Evolutionary conservation across 2,888 invertebrate genomes (phyloP), one percentile per base, ranked within the genome.

Genomic region (Polymixis flavicincta): DNA sequence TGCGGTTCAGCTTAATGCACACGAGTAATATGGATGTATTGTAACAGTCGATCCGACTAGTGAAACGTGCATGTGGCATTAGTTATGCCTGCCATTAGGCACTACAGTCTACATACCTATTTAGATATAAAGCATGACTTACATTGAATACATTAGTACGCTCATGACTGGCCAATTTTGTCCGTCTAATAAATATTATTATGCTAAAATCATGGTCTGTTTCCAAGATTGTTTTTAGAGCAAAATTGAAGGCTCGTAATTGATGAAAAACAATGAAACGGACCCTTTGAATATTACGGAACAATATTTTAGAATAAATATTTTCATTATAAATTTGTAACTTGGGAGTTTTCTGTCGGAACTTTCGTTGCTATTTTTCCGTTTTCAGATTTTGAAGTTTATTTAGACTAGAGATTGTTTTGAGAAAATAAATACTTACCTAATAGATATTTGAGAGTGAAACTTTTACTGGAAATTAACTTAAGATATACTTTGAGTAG

Each of bases 1-100:
- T 90, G 90, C 78, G 88, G 89, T 91, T 84, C 81, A 70, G 77
- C 65, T 80, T 89, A 88, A 89, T 89, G 85, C 85, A 80, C 87
- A 80, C 71, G 71, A 71, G 76, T 73, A 75, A 74, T 86, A 78
- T 85, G 79, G 77, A 74, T 69, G 81, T 85, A 85, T 83, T 84
- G 80, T 80, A 76, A 65, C 74, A 74, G 60, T 50, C 61, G 60
- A 78, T 84, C 57, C 28, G 63, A 80, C 45, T 82, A 77, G 79
- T 76, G 73, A 82, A 82, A 84, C 88, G 89, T 90, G 89, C 86
- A 86, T 71, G 69, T 75, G 75, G 74, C 85, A 88, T 92, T 90
- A 88, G 89, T 85, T 87, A 89, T 87, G 90, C 87, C 81, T 80
- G 68, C 67, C 76, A 72, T 79, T 80, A 66, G 55, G 66, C 13